These are phyloP conservation scores for Prionace glauca DNA, from an alignment of 2,797 vertebrate species.

Conservation along the genomic window DNA sequence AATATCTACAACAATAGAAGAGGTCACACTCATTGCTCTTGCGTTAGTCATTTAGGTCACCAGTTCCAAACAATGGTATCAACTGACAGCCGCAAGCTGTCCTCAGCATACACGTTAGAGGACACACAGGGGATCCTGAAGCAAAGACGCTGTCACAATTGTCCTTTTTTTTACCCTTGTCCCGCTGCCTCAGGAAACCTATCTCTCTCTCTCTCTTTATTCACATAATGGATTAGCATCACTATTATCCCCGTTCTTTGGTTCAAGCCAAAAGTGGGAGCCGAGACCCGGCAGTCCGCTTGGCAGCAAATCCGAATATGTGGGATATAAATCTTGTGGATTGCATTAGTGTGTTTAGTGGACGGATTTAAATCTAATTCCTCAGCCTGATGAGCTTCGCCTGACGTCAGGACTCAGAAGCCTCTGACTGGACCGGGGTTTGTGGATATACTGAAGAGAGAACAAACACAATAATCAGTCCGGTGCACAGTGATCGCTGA, in stretches of 20 bases:
- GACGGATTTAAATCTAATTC: neutral
- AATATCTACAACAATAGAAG: neutral
- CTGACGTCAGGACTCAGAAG: slow-evolving; percentile 27
- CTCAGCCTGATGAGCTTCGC: neutral
- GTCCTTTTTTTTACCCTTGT: neutral
- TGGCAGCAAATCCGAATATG: neutral
- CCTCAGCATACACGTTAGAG: neutral
- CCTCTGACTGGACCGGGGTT: slow-evolving; percentile 4
- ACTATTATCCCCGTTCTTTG: neutral
- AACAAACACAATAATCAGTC: neutral
- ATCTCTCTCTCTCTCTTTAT: neutral
- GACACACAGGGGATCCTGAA: neutral
- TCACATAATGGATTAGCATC: neutral
- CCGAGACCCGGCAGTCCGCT: neutral
- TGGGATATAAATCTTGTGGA: neutral
- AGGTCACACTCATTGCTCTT: neutral
- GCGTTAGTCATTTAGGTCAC: neutral
- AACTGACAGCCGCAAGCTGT: neutral
- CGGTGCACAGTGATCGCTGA: neutral
- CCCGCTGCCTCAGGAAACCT: neutral
- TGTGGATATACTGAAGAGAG: neutral
- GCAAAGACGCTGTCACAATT: neutral
- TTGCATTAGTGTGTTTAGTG: neutral
- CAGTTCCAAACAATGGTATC: neutral
- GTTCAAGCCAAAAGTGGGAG: neutral